Percentiles rank a stretch among this genome's conserved stretches.
These are phyloP conservation scores for Syritta pipiens DNA, from an alignment of 2,888 invertebrate genomes.

Conservation along the genomic window DNA sequence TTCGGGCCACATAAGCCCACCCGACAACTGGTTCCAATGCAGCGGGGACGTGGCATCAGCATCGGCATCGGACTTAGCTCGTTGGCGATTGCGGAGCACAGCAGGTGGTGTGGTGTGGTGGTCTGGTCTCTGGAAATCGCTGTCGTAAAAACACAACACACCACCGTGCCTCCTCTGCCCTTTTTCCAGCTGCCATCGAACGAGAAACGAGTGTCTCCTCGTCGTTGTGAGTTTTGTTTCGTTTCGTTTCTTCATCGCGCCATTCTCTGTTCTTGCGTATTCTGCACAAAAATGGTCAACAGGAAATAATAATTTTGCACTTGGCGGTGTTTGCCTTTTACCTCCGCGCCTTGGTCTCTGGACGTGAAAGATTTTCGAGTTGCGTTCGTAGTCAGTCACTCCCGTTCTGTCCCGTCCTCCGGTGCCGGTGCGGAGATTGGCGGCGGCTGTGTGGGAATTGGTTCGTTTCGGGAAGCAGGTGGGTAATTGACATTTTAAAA, in stretches of 20 bases:
- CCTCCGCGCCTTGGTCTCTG: no score
- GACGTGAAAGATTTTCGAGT: conserved; percentile 32
- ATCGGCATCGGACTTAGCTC: neutral
- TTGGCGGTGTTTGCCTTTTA: conserved; percentile 38
- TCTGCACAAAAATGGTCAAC: conserved; percentile 61
- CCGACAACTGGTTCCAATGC: conserved; percentile 60
- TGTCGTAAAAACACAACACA: conserved; percentile 14
- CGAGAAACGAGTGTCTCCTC: neutral
- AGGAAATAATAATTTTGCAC: conserved; percentile 69
- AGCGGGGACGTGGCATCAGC: conserved; percentile 50
- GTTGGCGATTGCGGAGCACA: conserved; percentile 39
- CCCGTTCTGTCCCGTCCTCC: neutral
- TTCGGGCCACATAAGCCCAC: conserved; percentile 19
- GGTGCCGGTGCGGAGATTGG: neutral
- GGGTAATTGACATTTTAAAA: conserved; percentile 63
- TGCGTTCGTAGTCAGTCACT: neutral
- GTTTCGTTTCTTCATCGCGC: conserved; percentile 2
- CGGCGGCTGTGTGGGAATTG: conserved; percentile 49
- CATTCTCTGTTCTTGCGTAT: conserved; percentile 24
- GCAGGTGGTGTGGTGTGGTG: conserved; percentile 38
- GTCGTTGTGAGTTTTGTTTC: conserved; percentile 4
- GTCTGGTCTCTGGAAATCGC: conserved; percentile 55
- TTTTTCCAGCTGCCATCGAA: neutral
- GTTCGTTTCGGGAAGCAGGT: conserved; percentile 53
- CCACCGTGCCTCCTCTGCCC: neutral